These are phyloP conservation scores for Dysdera silvatica DNA, from an alignment of 1,140 invertebrate genomes.

Conservation along the genomic window DNA sequence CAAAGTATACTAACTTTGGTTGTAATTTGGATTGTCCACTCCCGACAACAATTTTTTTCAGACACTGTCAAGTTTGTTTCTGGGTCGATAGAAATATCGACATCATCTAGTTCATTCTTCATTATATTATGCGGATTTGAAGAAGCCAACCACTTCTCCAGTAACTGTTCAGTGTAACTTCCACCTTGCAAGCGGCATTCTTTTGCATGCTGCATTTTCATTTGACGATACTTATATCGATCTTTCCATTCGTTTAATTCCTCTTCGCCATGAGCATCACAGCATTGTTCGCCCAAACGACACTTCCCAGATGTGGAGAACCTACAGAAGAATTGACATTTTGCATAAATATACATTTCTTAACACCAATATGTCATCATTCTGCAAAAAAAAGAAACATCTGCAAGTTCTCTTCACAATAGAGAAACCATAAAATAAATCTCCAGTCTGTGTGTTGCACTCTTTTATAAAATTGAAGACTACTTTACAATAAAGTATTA, in stretches of 20 bases:
- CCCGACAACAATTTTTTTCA: conserved; percentile 56
- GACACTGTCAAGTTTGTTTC: conserved; percentile 56
- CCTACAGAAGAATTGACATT: neutral
- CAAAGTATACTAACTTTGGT: conserved; percentile 11
- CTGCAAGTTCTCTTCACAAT: too few relatives aligned
- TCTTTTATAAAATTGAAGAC: too few relatives aligned
- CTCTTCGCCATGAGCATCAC: conserved; percentile 63
- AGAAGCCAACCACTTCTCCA: conserved; percentile 54
- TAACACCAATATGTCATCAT: too few relatives aligned
- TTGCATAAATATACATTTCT: too few relatives aligned
- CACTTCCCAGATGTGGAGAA: conserved; percentile 46
- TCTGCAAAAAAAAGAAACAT: too few relatives aligned
- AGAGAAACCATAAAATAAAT: too few relatives aligned
- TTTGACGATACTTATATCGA: conserved; percentile 56
- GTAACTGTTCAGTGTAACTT: conserved; percentile 57
- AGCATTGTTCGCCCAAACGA: conserved; percentile 60
- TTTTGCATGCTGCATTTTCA: conserved; percentile 54
- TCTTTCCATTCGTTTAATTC: conserved; percentile 68
- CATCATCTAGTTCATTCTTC: conserved; percentile 52
- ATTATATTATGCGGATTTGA: conserved; percentile 53
- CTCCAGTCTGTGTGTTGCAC: too few relatives aligned
- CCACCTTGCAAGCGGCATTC: conserved; percentile 61
- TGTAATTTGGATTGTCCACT: conserved; percentile 58
- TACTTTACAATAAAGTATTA: too few relatives aligned
- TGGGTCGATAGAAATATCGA: conserved; percentile 54